Conservation (phyloP, 2,888 invertebrate genomes). For the Drosophila suboccidentalis region DNA sequence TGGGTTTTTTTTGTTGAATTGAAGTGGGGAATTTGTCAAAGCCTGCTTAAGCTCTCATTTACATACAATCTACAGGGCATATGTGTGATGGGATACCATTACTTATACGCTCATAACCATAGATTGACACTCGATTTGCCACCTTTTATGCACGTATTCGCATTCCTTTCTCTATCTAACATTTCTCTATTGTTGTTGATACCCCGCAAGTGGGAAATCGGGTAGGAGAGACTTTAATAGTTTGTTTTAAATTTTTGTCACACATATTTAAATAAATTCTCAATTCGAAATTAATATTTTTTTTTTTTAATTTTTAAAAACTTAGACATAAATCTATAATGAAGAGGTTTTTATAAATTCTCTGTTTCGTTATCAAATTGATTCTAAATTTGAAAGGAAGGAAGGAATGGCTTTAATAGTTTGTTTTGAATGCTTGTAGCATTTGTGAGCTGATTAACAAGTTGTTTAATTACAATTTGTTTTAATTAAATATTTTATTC, state of each 20-base stretch:
- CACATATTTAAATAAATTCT: background rate
- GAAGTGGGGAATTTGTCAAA: conserved; percentile 45
- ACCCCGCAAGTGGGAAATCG: background rate
- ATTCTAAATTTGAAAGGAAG: too few relatives aligned
- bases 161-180: conserved; percentile 27
- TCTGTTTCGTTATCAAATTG: too few relatives aligned
- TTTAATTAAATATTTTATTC: too few relatives aligned
- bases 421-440: too few relatives aligned
- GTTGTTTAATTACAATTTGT: too few relatives aligned
- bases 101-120: conserved; percentile 65
- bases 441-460: too few relatives aligned
- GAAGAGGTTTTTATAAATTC: too few relatives aligned
- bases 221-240: background rate
- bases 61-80: conserved; percentile 45
- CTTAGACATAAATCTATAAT: too few relatives aligned
- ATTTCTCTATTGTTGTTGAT: conserved; percentile 13
- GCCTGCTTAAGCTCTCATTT: conserved; percentile 65
- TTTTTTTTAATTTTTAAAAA: background rate
- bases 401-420: too few relatives aligned
- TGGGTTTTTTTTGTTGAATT: background rate
- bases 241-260: background rate
- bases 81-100: conserved; percentile 18
- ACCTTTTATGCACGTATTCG: conserved; percentile 45
- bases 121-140: conserved; percentile 69
- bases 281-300: background rate